A percentile compares a stretch with the other conserved stretches of the same genome.
Conservation (phyloP, 2,113 vertebrate species). For the Mormyrus iriodes region DNA sequence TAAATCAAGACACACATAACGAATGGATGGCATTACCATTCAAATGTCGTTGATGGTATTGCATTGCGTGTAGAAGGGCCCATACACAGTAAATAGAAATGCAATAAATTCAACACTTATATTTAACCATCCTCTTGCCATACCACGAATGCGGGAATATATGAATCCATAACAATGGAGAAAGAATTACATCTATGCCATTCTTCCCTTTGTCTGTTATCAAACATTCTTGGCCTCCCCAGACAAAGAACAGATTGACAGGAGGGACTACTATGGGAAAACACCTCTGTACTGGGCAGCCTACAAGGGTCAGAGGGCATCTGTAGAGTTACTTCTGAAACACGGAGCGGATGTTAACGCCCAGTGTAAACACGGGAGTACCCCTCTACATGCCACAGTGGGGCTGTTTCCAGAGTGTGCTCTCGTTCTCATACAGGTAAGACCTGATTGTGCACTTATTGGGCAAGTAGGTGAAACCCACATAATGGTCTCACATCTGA, state of each 20-base stretch:
- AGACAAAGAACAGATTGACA: slow-evolving; percentile 42
- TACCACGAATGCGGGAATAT: neutral
- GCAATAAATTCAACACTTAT: neutral
- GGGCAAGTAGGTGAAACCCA: neutral
- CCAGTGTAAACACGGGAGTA: slow-evolving; percentile 44
- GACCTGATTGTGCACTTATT: neutral
- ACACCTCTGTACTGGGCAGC: slow-evolving; percentile 48
- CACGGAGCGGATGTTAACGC: slow-evolving; percentile 45
- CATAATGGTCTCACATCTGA: neutral
- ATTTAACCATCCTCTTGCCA: neutral
- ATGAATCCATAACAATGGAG: neutral
- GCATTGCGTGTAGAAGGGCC: neutral
- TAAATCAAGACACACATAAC: neutral
- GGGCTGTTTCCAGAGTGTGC: slow-evolving; percentile 48
- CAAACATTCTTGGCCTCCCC: neutral
- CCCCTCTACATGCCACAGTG: slow-evolving; percentile 42
- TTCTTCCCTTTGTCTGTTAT: neutral
- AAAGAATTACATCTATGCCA: neutral
- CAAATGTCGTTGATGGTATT: neutral
- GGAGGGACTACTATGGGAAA: slow-evolving; percentile 49
- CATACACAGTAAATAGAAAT: neutral
- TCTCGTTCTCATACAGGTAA: slow-evolving; percentile 43
- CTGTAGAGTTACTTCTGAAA: slow-evolving; percentile 40
- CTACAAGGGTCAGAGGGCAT: slow-evolving; percentile 43
- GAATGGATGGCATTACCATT: neutral